These are phyloP conservation scores for Mus pahari DNA, from an alignment of 2,113 vertebrate genomes.

Conservation along the genomic window DNA sequence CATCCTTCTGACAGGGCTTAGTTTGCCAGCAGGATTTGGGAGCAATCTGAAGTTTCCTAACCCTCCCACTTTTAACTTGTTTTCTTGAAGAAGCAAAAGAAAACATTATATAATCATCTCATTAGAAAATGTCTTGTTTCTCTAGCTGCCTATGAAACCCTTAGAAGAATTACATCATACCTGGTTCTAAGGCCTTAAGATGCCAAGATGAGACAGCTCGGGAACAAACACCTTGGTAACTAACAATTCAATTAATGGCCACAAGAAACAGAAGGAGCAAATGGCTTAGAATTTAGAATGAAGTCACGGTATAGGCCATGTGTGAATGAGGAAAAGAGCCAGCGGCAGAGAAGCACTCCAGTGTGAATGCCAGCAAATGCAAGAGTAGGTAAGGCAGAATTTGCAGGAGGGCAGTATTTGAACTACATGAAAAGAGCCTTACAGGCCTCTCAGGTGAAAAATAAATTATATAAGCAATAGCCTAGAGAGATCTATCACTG, in stretches of 20 bases:
- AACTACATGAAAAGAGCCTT: not conserved
- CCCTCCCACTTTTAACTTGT: not conserved
- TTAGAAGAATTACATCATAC: not conserved
- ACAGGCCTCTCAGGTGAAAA: not conserved
- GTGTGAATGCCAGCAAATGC: not conserved
- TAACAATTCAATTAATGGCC: not conserved
- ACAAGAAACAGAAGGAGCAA: not conserved
- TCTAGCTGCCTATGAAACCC: not conserved
- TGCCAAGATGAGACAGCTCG: conserved; percentile 9
- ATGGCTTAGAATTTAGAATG: not conserved
- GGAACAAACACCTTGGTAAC: conserved; percentile 6
- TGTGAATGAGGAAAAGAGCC: not conserved
- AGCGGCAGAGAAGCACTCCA: not conserved
- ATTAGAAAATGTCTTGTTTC: conserved; percentile 14
- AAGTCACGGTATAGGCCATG: not conserved
- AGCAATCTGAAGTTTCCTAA: not conserved
- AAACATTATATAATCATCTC: conserved; percentile 1
- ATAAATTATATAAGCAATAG: not conserved
- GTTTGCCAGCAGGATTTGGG: not conserved
- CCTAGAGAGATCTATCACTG: not conserved
- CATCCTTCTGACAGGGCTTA: not conserved
- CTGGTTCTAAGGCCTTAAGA: not conserved
- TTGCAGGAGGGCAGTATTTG: not conserved
- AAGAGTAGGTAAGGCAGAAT: not conserved
- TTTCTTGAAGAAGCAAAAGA: conserved; percentile 3